Conservation (phyloP, 2,888 invertebrate genomes). For the Acleris sparsana region DNA sequence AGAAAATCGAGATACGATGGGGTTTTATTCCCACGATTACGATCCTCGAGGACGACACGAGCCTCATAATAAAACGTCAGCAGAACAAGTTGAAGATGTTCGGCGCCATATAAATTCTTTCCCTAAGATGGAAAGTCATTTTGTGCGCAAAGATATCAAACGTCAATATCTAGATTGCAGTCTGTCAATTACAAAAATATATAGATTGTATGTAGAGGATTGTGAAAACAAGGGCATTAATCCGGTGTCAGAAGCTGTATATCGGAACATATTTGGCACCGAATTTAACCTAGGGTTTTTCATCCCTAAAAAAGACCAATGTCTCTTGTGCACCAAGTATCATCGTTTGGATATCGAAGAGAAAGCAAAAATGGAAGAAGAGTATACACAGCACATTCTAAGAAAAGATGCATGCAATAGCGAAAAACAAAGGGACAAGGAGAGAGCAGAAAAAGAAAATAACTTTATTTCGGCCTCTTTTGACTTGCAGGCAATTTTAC, state of each 20-base stretch:
- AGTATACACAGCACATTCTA: neutral
- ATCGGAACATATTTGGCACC: neutral
- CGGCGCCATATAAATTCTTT: constrained; percentile 17
- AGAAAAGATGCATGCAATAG: neutral
- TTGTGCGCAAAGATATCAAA: constrained; percentile 16
- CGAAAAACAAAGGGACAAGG: neutral
- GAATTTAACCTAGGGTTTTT: constrained; percentile 1
- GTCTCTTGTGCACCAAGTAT: neutral
- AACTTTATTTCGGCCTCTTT: neutral
- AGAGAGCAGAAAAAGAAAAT: neutral
- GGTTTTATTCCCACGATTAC: neutral
- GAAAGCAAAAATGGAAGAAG: neutral
- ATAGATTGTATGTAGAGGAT: constrained; percentile 8
- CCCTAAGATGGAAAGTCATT: constrained; percentile 25
- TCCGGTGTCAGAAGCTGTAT: neutral
- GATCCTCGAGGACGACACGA: constrained; percentile 9
- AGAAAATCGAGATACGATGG: constrained; percentile 10
- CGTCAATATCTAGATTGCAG: constrained; percentile 15
- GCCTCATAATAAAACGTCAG: constrained; percentile 16
- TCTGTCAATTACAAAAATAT: constrained; percentile 14
- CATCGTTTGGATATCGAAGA: neutral
- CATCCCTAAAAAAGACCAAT: constrained; percentile 1
- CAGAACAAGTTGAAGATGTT: constrained; percentile 13
- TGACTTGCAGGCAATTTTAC: neutral
- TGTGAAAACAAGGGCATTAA: neutral